Conservation (phyloP, 92 coral and sea anemone genomes). For the Porites evermanni region DNA sequence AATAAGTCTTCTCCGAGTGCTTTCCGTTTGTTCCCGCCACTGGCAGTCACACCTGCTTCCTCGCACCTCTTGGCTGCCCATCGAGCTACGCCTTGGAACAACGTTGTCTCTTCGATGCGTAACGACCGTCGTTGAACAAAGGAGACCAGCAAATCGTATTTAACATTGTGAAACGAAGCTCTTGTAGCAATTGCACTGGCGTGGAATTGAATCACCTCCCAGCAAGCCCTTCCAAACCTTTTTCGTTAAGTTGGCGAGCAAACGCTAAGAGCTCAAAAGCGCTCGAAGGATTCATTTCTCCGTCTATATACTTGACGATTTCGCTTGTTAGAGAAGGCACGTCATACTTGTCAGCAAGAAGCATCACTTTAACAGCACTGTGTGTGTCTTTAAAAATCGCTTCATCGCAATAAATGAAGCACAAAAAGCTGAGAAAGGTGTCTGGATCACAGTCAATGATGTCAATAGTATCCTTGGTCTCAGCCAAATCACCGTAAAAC, state of each 20-base stretch:
- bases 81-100: neutral
- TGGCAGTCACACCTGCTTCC: neutral
- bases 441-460: conserved; percentile 1
- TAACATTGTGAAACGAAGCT: neutral
- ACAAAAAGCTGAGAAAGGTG: neutral
- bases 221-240: neutral
- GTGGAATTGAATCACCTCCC: neutral
- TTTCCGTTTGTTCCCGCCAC: conserved; percentile 2
- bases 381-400: neutral
- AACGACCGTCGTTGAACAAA: neutral
- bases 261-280: neutral
- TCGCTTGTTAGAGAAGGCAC: neutral
- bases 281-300: neutral
- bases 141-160: neutral
- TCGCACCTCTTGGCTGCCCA: conserved; percentile 28
- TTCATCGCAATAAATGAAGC: neutral
- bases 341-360: neutral
- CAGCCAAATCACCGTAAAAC: conserved; percentile 5
- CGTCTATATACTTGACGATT: neutral
- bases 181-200: neutral
- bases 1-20: conserved; percentile 3
- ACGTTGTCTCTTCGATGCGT: neutral
- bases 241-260: neutral
- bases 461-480: neutral
- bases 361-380: neutral